Conservation (phyloP, 2,888 invertebrate species). For the Nomada ruficornis region DNA sequence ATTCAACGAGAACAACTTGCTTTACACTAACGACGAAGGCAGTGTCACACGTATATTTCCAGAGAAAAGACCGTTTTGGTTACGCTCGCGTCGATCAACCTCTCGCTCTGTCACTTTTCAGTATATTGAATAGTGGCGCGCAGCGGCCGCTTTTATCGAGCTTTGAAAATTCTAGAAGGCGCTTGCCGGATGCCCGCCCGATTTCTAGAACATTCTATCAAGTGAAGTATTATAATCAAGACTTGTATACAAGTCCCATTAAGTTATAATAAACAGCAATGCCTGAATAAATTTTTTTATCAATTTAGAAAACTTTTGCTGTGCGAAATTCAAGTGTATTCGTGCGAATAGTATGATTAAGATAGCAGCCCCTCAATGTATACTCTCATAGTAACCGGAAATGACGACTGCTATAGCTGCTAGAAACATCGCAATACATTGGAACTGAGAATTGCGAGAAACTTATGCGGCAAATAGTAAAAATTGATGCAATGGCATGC, state of each 20-base stretch:
- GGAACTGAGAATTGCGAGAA: conserved; percentile 10
- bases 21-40: background rate
- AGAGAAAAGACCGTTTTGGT: background rate
- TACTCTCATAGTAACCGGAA: conserved; percentile 59
- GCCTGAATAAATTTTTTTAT: background rate
- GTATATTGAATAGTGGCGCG: conserved; percentile 67
- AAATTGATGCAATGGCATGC: conserved; percentile 11
- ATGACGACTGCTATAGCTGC: conserved; percentile 44
- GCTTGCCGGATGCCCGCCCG: conserved; percentile 61
- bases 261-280: background rate
- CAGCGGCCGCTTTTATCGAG: conserved; percentile 71
- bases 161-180: conserved; percentile 74
- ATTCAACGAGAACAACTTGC: background rate
- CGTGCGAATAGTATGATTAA: background rate
- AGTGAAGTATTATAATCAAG: conserved; percentile 2
- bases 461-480: conserved; percentile 28
- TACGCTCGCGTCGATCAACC: conserved; percentile 7
- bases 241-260: background rate
- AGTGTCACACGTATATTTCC: background rate
- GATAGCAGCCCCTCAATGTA: background rate
- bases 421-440: conserved; percentile 72
- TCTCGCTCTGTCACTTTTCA: conserved; percentile 51
- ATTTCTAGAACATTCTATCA: conserved; percentile 75
- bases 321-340: background rate
- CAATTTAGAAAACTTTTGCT: background rate